Conservation (phyloP, 2,113 vertebrate genomes). For the Perognathus longimembris region DNA sequence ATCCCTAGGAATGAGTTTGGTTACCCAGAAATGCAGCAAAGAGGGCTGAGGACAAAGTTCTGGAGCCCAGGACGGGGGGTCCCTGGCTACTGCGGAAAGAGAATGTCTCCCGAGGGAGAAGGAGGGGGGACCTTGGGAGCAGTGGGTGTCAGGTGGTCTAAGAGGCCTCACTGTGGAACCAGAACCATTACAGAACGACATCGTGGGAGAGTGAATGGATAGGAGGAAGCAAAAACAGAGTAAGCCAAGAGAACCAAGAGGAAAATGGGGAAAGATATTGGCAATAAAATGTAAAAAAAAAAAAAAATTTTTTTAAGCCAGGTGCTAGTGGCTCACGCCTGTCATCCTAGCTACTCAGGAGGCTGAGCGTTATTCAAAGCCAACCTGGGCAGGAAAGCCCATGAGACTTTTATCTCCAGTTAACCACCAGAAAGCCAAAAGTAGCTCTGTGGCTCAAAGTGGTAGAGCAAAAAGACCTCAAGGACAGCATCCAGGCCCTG, state of each 20-base stretch:
- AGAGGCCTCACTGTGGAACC: background rate
- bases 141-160: background rate
- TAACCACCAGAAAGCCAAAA: too few species aligned
- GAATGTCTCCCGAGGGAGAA: background rate
- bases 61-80: accelerated
- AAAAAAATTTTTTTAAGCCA: background rate
- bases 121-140: background rate
- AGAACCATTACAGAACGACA: background rate
- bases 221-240: background rate
- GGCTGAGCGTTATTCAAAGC: too few species aligned
- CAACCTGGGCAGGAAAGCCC: too few species aligned
- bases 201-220: background rate
- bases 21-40: background rate
- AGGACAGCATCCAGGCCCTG: too few species aligned
- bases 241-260: background rate
- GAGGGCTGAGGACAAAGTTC: background rate
- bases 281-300: background rate
- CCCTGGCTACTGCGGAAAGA: accelerated
- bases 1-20: background rate
- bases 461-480: too few species aligned
- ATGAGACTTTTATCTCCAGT: too few species aligned
- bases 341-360: too few species aligned
- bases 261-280: background rate
- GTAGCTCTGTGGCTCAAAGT: too few species aligned
- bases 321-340: too few species aligned